Evolutionary conservation across 2,797 vertebrate genomes (phyloP).

Genomic region (Acanthurus tractus): DNA sequence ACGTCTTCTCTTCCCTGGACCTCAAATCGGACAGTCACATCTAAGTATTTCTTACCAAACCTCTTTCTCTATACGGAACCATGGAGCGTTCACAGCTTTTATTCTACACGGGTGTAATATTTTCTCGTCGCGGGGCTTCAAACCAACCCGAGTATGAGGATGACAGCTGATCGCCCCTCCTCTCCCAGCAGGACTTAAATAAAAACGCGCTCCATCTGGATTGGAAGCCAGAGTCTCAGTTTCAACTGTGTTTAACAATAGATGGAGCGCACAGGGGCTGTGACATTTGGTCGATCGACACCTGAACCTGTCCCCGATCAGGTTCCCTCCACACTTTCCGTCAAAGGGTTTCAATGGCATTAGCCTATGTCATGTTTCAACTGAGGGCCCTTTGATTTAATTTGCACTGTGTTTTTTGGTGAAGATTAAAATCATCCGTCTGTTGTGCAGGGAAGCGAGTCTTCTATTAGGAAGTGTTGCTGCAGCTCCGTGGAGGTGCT

Average conservation of each 20-base stretch:
- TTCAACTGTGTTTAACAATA: slow-evolving; percentile 64
- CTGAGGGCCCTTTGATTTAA: slow-evolving; percentile 21
- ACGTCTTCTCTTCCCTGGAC: slow-evolving; percentile 25
- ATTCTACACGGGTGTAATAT: slow-evolving; percentile 24
- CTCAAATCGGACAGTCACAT: slow-evolving; percentile 30
- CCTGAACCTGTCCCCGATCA: slow-evolving; percentile 36
- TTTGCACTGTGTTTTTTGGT: slow-evolving; percentile 28
- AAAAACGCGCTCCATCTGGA: slow-evolving; percentile 74
- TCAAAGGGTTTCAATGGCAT: background rate
- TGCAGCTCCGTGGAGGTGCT: slow-evolving; percentile 27
- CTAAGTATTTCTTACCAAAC: slow-evolving; percentile 8
- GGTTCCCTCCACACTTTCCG: slow-evolving; percentile 23
- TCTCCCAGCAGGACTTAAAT: slow-evolving; percentile 68
- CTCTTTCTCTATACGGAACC: background rate
- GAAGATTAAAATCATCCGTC: slow-evolving; percentile 13
- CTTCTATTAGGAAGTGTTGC: background rate
- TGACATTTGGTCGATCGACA: slow-evolving; percentile 46
- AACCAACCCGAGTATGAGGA: slow-evolving; percentile 56
- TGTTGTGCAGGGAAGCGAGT: background rate
- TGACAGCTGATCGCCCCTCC: slow-evolving; percentile 81
- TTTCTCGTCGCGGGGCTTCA: slow-evolving; percentile 41
- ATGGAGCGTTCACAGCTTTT: slow-evolving; percentile 47
- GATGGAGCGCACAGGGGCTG: slow-evolving; percentile 55
- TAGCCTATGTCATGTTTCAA: slow-evolving; percentile 5
- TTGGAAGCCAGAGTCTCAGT: slow-evolving; percentile 44